Conservation (phyloP, 2,113 vertebrate genomes). For the Carassius auratus region DNA sequence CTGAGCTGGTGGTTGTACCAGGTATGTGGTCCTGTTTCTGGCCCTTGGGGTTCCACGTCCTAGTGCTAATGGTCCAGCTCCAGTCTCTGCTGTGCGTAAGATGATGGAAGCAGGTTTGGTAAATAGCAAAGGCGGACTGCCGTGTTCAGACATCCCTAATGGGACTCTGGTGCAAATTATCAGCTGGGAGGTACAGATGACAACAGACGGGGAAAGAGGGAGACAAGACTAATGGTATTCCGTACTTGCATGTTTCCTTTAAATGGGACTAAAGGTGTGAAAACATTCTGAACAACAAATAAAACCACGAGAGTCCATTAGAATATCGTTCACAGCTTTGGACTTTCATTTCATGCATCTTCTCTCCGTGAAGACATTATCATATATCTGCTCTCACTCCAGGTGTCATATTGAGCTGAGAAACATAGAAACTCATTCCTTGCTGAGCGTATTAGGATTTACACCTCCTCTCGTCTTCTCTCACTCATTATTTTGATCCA, state of each 20-base stretch:
- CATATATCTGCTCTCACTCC: constrained; percentile 24
- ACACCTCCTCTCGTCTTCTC: constrained; percentile 1
- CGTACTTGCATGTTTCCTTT: constrained; percentile 8
- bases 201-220: neutral
- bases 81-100: constrained; percentile 33
- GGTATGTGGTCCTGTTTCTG: constrained; percentile 25
- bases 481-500: neutral
- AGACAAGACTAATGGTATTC: constrained; percentile 29
- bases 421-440: neutral
- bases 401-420: neutral
- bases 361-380: constrained; percentile 11
- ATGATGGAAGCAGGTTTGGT: constrained; percentile 39
- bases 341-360: constrained; percentile 27
- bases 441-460: neutral
- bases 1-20: constrained; percentile 9
- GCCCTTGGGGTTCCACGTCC: constrained; percentile 37
- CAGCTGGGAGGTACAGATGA: constrained; percentile 21
- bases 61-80: constrained; percentile 46
- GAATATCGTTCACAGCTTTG: neutral
- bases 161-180: constrained; percentile 59
- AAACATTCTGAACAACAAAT: constrained; percentile 34
- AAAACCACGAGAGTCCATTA: constrained; percentile 27
- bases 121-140: constrained; percentile 51
- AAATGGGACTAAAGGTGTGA: constrained; percentile 17
- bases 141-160: constrained; percentile 53